These are phyloP conservation scores for Thalpophila matura DNA, from an alignment of 2,888 invertebrate species.

Conservation along the genomic window DNA sequence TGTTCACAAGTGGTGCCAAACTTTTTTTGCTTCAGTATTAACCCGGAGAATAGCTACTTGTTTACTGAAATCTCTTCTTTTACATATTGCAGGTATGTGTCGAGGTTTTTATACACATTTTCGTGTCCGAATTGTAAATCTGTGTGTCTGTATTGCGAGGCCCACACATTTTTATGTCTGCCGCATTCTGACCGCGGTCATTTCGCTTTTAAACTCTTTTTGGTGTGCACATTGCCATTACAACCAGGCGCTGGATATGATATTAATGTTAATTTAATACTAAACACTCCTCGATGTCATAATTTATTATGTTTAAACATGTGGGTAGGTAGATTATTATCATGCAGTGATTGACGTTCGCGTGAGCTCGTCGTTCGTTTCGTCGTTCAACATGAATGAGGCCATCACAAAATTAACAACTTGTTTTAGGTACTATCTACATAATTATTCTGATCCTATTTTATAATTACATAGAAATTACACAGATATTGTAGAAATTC, in stretches of 20 bases:
- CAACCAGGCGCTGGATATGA: conserved; percentile 5
- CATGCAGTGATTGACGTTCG: conserved; percentile 8
- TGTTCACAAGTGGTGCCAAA: no score
- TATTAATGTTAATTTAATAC: background rate
- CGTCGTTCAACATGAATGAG: conserved; percentile 19
- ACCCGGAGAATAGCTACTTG: no score
- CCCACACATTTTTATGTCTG: conserved; percentile 12
- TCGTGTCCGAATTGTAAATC: conserved; percentile 14
- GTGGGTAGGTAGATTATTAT: conserved; percentile 11
- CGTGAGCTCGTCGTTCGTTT: conserved; percentile 19
- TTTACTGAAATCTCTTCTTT: no score
- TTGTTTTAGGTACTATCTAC: conserved; percentile 4
- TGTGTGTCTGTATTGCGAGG: conserved; percentile 12
- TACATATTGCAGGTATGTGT: background rate
- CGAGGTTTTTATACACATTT: conserved; percentile 6
- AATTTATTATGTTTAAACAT: conserved; percentile 3
- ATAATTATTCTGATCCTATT: conserved; percentile 5
- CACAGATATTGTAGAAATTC: no score
- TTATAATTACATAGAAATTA: no score
- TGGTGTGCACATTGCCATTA: conserved; percentile 8
- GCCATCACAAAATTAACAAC: conserved; percentile 20
- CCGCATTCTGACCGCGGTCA: conserved; percentile 17
- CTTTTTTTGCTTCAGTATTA: no score
- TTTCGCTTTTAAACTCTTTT: conserved; percentile 27
- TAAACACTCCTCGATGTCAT: background rate